phyloP scores from a whole-genome alignment of 2,797 vertebrate genomes.

The Gorsachius magnificus region DNA sequence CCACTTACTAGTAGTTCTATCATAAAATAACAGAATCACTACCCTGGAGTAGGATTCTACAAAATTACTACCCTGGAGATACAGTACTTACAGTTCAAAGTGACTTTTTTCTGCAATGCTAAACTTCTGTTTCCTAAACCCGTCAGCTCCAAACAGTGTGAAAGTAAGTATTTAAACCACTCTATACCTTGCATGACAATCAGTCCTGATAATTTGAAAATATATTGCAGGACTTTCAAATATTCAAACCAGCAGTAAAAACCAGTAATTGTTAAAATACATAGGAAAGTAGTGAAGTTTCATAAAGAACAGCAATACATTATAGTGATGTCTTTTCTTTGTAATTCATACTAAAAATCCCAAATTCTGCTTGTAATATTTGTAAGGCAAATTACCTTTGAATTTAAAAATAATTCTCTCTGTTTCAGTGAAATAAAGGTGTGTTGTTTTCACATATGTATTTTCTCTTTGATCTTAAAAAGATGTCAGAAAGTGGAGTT shows the following conservation, averaged over 20 bases:
- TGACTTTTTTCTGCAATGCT: neutral
- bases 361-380: neutral
- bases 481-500: neutral
- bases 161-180: neutral
- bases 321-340: neutral
- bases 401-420: conserved; percentile 1
- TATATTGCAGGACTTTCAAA: neutral
- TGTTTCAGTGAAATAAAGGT: neutral
- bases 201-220: neutral
- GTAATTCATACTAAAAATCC: neutral
- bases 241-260: neutral
- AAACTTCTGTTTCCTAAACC: neutral
- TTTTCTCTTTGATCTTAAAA: conserved; percentile 37
- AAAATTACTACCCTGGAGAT: conserved; percentile 31
- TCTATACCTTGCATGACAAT: neutral
- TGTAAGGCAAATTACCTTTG: conserved; percentile 16
- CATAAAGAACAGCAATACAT: neutral
- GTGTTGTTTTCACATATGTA: neutral
- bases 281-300: neutral
- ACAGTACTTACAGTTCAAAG: conserved; percentile 37
- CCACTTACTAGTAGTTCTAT: neutral
- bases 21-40: conserved; percentile 25
- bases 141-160: neutral
- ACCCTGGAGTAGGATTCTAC: neutral
- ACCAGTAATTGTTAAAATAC: neutral